Evolutionary conservation across 2,888 invertebrate genomes (phyloP), one percentile per base, ranked within the genome.

Genomic region (Koerneria pararmatus): DNA sequence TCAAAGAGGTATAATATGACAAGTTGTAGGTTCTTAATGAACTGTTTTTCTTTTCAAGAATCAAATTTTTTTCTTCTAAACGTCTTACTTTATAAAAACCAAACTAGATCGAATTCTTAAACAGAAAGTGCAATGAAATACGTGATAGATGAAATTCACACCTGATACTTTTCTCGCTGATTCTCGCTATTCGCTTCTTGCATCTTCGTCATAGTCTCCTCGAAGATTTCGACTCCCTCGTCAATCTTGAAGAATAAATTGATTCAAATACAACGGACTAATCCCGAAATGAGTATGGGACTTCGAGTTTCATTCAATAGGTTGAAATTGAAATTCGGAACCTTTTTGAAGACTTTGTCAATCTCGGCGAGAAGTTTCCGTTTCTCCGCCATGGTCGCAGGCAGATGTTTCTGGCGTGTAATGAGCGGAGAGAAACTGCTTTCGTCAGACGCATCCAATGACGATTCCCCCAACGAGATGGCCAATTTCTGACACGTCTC

Each of bases 341-440:
- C 81, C 79, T 82, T 82, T 67, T 82, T 82, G 72, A 77, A 82
- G 56, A 78, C 78, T 71, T 82, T 82, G 58, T 82, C 82, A 66
- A 82, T 80, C 72, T 82, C 82, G 58, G 70, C 74, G 65, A 82
- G 67, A 61, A 82, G 69, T 73, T 82, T 82, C 46, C 82, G 74
- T 69, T 80, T 80, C 69, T 82, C 82, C 66, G 82, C 80, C 80
- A 80, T 80, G 64, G 48, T 70, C 66, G 19, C 22, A 59, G 59
- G 22, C 48, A 41, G 59, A 34, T 56, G 41, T 22, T 56, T 29
- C 64, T 46, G 37, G 54, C 64, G 56, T 64, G 64, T 56, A 64
- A 64, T 46, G 56, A 31, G 41, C 64, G 41, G 41, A n/a, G n/a
- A n/a, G n/a, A n/a, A n/a, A n/a, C n/a, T n/a, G n/a, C n/a, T n/a